Percentiles rank a stretch among this genome's conserved stretches.
phyloP scores from a whole-genome alignment of 2,888 invertebrate genomes.

The Lottia gigantea region DNA sequence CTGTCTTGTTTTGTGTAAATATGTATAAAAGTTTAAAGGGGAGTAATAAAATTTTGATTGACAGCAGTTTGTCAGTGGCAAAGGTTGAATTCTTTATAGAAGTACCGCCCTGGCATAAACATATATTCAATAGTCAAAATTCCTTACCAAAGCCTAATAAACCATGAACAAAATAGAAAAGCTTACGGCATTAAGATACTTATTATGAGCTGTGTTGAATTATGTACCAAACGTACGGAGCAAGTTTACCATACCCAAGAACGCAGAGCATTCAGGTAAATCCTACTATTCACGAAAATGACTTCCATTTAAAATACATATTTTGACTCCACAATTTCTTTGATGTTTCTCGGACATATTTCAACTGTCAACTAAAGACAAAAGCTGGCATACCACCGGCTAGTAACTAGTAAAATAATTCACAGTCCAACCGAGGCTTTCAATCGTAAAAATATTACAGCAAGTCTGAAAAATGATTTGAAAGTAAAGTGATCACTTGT shows the following conservation, averaged over 20 bases:
- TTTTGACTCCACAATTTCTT: slow-evolving; percentile 3
- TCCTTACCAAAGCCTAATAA: slow-evolving; percentile 13
- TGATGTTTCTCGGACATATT: background rate
- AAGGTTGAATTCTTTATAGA: slow-evolving; percentile 12
- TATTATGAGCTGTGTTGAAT: slow-evolving; percentile 46
- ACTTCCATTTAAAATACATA: background rate
- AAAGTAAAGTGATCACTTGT: slow-evolving; percentile 13
- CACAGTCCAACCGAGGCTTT: slow-evolving; percentile 16
- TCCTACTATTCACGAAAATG: background rate
- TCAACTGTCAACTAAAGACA: slow-evolving; percentile 12
- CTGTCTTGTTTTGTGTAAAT: background rate
- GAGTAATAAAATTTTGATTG: slow-evolving; percentile 31
- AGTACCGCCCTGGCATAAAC: slow-evolving; percentile 38
- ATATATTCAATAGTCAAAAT: slow-evolving; percentile 39
- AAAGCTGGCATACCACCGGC: slow-evolving; percentile 19
- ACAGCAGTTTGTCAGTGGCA: slow-evolving; percentile 24
- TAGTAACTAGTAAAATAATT: slow-evolving; percentile 17
- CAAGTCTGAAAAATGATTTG: slow-evolving; percentile 16
- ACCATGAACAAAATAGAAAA: slow-evolving; percentile 10
- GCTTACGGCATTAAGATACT: slow-evolving; percentile 9
- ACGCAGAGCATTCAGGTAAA: slow-evolving; percentile 21
- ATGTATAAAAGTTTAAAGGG: slow-evolving; percentile 4
- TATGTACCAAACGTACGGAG: slow-evolving; percentile 53
- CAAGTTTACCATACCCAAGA: slow-evolving; percentile 47
- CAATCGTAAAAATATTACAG: slow-evolving; percentile 18